These are phyloP conservation scores for Aphis gossypii DNA, from an alignment of 1,140 invertebrate genomes.

Conservation along the genomic window DNA sequence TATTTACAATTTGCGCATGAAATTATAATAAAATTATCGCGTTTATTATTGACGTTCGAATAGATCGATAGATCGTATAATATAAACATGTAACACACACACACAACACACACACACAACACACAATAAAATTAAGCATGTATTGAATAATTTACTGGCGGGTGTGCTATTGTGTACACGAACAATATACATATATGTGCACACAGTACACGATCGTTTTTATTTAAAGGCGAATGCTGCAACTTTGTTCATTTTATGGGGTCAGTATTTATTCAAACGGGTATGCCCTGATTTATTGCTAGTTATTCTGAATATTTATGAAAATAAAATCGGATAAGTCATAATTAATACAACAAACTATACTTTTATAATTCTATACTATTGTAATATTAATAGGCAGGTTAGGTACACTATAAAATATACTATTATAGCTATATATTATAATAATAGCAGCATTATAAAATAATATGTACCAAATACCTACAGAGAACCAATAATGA, in stretches of 20 bases:
- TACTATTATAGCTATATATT: background rate
- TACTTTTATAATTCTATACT: background rate
- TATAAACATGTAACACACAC: background rate
- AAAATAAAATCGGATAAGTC: background rate
- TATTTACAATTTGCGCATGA: conserved; percentile 14
- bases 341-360: background rate
- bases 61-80: background rate
- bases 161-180: background rate
- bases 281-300: background rate
- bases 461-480: background rate
- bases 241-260: background rate
- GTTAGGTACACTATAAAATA: background rate
- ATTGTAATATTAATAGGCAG: background rate
- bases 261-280: background rate
- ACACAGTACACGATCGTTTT: background rate
- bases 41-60: background rate
- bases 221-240: background rate
- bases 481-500: background rate
- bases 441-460: background rate
- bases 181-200: background rate
- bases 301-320: background rate
- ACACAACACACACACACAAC: no score
- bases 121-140: background rate
- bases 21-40: conserved; percentile 40
- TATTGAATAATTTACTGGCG: background rate